Evolutionary conservation across 92 coral and sea anemone genomes (phyloP).

Genomic region (Metridium senile): DNA sequence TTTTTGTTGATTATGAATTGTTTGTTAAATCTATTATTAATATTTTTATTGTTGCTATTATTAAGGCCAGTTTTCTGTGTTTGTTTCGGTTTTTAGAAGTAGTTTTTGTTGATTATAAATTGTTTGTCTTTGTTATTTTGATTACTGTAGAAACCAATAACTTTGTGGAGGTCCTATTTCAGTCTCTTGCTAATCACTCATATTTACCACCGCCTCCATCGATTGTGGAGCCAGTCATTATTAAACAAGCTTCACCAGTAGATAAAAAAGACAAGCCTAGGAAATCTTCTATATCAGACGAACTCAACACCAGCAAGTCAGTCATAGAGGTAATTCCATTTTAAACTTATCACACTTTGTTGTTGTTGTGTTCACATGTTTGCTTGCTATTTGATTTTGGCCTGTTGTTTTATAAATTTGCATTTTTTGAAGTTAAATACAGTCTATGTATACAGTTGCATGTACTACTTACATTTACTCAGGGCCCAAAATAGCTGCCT

Average conservation of each 20-base stretch:
- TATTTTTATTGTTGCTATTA: too few relatives aligned
- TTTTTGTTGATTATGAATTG: too few relatives aligned
- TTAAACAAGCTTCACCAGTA: conserved; percentile 17
- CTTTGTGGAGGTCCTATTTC: conserved; percentile 89
- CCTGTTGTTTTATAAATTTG: too few relatives aligned
- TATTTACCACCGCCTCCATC: conserved; percentile 65
- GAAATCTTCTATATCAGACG: conserved; percentile 58
- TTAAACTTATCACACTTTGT: background rate
- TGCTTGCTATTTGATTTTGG: too few relatives aligned
- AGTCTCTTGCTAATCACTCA: conserved; percentile 73
- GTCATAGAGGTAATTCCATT: background rate
- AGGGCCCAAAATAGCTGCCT: too few relatives aligned
- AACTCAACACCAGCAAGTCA: conserved; percentile 39
- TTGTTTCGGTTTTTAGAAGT: too few relatives aligned
- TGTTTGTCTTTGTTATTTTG: background rate
- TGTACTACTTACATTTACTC: too few relatives aligned
- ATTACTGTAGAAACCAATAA: conserved; percentile 67
- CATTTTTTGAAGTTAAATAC: too few relatives aligned
- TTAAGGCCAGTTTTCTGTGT: too few relatives aligned
- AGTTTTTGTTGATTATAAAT: background rate
- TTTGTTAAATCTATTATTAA: too few relatives aligned
- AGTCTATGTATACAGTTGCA: too few relatives aligned
- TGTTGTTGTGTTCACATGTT: too few relatives aligned
- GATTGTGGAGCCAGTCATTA: conserved; percentile 50
- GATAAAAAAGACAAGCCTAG: conserved; percentile 54